Percentiles rank a stretch among this genome's conserved stretches.
phyloP scores from a whole-genome alignment of 2,113 vertebrate species.

The Scolopax mira region DNA sequence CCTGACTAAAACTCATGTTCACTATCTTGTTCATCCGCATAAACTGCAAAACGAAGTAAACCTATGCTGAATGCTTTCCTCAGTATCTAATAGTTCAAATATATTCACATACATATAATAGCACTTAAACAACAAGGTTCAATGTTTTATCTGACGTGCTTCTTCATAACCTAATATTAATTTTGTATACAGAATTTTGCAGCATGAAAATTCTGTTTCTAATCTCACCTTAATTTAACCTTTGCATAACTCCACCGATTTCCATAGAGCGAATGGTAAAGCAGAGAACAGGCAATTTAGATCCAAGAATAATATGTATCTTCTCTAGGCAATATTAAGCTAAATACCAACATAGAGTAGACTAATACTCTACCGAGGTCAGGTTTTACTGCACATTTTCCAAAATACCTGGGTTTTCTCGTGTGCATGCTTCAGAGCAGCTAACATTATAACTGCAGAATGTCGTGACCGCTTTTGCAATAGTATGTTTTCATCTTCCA shows the following conservation, averaged over 20 bases:
- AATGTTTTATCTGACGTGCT: background rate
- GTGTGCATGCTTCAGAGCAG: background rate
- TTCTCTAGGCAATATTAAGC: background rate
- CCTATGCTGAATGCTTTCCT: background rate
- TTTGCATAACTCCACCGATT: background rate
- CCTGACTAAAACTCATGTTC: background rate
- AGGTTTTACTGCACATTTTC: background rate
- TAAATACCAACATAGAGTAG: background rate
- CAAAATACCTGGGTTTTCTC: background rate
- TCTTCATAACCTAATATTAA: background rate
- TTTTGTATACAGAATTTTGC: background rate
- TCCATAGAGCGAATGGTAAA: background rate
- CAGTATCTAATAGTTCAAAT: background rate
- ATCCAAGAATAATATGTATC: background rate
- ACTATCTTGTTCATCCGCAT: background rate
- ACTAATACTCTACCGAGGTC: background rate
- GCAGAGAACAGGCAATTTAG: background rate
- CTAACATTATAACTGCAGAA: background rate
- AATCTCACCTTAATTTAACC: background rate
- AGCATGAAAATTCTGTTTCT: background rate
- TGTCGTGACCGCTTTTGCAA: background rate
- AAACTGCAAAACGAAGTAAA: constrained; percentile 25
- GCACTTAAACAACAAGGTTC: background rate
- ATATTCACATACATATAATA: background rate
- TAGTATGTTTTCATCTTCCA: background rate